Evolutionary conservation across 2,797 vertebrate genomes (phyloP).

Genomic region (Danio albolineatus): DNA sequence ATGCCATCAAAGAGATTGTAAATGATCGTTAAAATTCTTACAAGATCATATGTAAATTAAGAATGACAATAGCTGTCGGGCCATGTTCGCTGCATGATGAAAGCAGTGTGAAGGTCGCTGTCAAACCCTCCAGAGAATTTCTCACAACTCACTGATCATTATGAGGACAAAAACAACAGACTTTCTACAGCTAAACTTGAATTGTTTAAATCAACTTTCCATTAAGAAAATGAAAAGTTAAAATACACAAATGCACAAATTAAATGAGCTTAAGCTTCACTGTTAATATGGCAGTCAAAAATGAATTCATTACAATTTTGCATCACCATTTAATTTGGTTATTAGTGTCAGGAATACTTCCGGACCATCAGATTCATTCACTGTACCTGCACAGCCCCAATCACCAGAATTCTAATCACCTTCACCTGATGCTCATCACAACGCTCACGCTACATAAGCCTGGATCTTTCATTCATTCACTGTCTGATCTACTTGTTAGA

Average conservation of each 20-base stretch:
- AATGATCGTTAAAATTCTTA: slow-evolving; percentile 53
- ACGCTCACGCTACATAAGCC: no score
- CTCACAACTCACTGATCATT: background rate
- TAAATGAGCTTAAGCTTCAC: background rate
- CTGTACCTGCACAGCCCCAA: no score
- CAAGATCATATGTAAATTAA: slow-evolving; percentile 59
- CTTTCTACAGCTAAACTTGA: slow-evolving; percentile 19
- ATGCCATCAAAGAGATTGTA: slow-evolving; percentile 21
- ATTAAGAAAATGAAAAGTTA: slow-evolving; percentile 13
- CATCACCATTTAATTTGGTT: background rate
- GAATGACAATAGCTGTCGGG: slow-evolving; percentile 69
- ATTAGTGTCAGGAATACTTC: no score
- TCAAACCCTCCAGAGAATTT: background rate
- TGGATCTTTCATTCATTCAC: no score
- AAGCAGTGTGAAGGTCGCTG: slow-evolving; percentile 17
- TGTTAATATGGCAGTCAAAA: background rate
- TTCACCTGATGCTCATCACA: no score
- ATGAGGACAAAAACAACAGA: slow-evolving; percentile 25
- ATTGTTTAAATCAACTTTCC: slow-evolving; percentile 6
- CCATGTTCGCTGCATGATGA: slow-evolving; percentile 47
- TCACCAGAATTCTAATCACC: no score
- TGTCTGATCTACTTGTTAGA: no score
- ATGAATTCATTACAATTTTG: background rate
- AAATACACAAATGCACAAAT: background rate
- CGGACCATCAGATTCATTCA: no score